Conservation (phyloP, 2,888 invertebrate species). For the Orgyia antiqua region DNA sequence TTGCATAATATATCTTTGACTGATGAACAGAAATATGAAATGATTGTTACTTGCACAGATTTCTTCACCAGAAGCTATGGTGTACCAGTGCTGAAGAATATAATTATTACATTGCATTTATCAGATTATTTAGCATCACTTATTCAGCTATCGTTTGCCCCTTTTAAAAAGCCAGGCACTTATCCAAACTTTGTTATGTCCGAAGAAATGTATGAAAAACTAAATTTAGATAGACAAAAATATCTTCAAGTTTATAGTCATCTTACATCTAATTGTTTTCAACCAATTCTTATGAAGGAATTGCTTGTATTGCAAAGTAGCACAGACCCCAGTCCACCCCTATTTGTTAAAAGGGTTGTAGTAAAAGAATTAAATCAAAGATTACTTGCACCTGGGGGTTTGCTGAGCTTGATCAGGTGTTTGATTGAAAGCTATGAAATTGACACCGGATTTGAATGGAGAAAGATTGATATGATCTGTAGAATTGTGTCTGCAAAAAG, state of each 20-base stretch:
- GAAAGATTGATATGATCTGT: constrained; percentile 81
- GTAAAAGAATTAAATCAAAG: constrained; percentile 78
- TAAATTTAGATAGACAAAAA: constrained; percentile 67
- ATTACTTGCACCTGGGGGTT: constrained; percentile 79
- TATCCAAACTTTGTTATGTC: constrained; percentile 74
- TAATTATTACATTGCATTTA: constrained; percentile 76
- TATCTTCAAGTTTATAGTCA: constrained; percentile 70
- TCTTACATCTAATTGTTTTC: constrained; percentile 77
- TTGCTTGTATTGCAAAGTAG: constrained; percentile 81
- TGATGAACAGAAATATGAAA: constrained; percentile 71
- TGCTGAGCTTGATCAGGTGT: constrained; percentile 80
- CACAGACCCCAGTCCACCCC: constrained; percentile 68
- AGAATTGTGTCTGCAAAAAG: constrained; percentile 79
- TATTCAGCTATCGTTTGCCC: constrained; percentile 83
- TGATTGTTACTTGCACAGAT: constrained; percentile 67
- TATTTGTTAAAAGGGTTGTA: constrained; percentile 81
- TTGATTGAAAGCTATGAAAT: constrained; percentile 77
- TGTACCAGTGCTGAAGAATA: constrained; percentile 71
- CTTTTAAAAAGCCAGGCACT: constrained; percentile 78
- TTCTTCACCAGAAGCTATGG: constrained; percentile 68
- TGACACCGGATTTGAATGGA: constrained; percentile 81
- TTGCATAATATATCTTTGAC: constrained; percentile 47
- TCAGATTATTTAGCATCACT: constrained; percentile 81
- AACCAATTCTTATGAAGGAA: constrained; percentile 81
- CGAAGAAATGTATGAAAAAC: constrained; percentile 66